Percentiles rank a stretch among this genome's conserved stretches.
These are phyloP conservation scores for Brachyistius frenatus DNA, from an alignment of 2,113 vertebrate genomes.

Conservation along the genomic window DNA sequence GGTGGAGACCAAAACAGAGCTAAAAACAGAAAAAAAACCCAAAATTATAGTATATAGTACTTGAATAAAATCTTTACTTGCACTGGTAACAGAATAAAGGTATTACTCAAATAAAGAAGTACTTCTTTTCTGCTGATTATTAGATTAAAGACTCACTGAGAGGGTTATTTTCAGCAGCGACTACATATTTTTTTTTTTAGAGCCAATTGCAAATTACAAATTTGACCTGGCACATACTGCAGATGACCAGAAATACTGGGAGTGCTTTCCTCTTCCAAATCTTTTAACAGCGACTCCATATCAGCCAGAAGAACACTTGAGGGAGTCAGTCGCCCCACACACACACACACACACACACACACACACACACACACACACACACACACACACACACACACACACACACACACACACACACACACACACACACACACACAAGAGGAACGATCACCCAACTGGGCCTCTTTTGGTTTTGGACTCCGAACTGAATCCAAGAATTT, in stretches of 20 bases:
- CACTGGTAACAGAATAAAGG: too few species aligned
- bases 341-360: neutral
- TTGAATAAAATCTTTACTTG: too few species aligned
- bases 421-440: conserved; percentile 7
- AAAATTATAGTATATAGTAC: too few species aligned
- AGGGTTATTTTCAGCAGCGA: neutral
- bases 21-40: too few species aligned
- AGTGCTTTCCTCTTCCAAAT: neutral
- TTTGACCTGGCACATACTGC: neutral
- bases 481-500: neutral
- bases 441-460: neutral
- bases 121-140: too few species aligned
- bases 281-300: neutral
- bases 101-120: too few species aligned
- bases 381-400: conserved; percentile 19
- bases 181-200: neutral
- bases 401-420: conserved; percentile 18
- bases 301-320: conserved; percentile 18
- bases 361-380: neutral
- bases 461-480: neutral
- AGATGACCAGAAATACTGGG: neutral
- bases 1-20: too few species aligned
- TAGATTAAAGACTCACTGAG: neutral
- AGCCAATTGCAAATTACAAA: neutral
- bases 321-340: conserved; percentile 3